phyloP scores from a whole-genome alignment of 2,797 vertebrate species.

The Alosa sapidissima region DNA sequence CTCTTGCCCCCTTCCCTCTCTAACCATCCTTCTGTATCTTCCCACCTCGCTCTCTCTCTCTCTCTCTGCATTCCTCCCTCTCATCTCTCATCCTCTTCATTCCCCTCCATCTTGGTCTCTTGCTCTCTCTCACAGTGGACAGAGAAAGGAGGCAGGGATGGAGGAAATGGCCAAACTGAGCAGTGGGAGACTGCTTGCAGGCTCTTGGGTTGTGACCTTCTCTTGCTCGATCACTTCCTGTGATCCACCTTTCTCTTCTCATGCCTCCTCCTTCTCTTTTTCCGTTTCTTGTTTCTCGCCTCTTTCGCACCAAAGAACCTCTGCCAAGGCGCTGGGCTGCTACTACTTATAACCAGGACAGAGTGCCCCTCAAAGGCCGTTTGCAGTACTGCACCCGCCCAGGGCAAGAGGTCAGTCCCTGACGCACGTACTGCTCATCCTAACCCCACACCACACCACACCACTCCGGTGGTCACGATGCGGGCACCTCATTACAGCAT shows the following conservation, averaged over 20 bases:
- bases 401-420: constrained; percentile 1
- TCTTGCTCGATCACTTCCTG: neutral
- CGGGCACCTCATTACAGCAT: neutral
- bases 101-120: neutral
- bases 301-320: neutral
- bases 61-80: neutral
- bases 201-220: neutral
- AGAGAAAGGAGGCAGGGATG: neutral
- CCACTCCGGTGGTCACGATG: neutral
- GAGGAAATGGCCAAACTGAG: neutral
- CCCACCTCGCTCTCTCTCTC: neutral
- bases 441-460: neutral
- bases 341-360: neutral
- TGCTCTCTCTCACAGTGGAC: neutral
- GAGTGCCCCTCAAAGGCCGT: neutral
- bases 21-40: no score
- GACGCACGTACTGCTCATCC: neutral
- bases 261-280: neutral
- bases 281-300: neutral
- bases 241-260: neutral
- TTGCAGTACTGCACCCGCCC: neutral
- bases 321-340: no score
- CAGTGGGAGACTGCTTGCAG: neutral
- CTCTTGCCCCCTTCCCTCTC: no score
- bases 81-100: neutral